Conservation (phyloP, 1,140 invertebrate species). For the Mesaphorura yosii region DNA sequence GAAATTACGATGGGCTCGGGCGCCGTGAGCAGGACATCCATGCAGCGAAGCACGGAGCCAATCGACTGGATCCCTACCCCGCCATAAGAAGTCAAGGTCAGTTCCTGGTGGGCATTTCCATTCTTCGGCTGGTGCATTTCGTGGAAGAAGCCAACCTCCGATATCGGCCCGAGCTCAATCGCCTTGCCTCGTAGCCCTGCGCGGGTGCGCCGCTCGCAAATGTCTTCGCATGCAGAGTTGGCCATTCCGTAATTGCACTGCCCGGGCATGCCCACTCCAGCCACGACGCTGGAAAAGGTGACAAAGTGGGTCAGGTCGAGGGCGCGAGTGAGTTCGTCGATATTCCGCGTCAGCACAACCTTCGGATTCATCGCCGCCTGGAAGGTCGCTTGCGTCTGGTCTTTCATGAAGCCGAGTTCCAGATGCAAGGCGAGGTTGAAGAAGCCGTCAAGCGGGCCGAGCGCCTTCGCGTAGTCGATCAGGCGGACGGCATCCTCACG, state of each 20-base stretch:
- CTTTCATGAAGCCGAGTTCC: slow-evolving; percentile 46
- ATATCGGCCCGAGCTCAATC: slow-evolving; percentile 52
- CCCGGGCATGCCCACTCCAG: slow-evolving; percentile 48
- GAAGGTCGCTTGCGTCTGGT: slow-evolving; percentile 39
- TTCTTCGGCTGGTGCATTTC: slow-evolving; percentile 42
- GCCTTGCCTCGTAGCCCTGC: slow-evolving; percentile 43
- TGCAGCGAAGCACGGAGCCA: slow-evolving; percentile 32
- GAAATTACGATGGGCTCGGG: slow-evolving; percentile 32
- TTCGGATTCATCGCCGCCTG: slow-evolving; percentile 56
- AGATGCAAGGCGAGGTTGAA: slow-evolving; percentile 50
- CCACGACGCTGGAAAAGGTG: slow-evolving; percentile 48
- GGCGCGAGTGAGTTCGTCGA: slow-evolving; percentile 41
- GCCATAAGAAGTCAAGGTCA: slow-evolving; percentile 38
- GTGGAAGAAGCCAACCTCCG: slow-evolving; percentile 45
- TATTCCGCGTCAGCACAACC: slow-evolving; percentile 56
- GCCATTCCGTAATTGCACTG: slow-evolving; percentile 51
- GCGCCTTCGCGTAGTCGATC: slow-evolving; percentile 43
- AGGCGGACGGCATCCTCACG: slow-evolving; percentile 36
- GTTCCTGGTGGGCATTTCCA: background rate
- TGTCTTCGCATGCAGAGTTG: slow-evolving; percentile 48
- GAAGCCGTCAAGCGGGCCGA: slow-evolving; percentile 45
- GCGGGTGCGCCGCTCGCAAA: slow-evolving; percentile 42
- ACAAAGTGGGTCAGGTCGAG: slow-evolving; percentile 39
- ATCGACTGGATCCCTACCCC: slow-evolving; percentile 41
- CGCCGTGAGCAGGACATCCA: background rate